Evolutionary conservation across 92 coral and sea anemone species (phyloP).

Genomic region (Blastomussa wellsi): DNA sequence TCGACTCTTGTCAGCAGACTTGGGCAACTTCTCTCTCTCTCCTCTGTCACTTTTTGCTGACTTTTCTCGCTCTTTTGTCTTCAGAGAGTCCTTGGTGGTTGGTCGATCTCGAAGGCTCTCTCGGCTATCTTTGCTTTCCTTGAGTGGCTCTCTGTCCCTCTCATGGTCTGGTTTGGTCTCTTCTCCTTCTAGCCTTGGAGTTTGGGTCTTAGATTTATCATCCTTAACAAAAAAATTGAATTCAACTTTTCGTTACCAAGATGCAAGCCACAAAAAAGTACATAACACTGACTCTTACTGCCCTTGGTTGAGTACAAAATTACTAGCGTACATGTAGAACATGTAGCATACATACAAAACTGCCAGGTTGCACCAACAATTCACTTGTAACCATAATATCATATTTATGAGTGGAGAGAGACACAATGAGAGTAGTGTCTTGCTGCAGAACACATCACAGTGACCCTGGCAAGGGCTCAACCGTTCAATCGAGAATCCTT

Average conservation of each 20-base stretch:
- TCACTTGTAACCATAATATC: too few species aligned
- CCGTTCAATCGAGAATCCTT: too few species aligned
- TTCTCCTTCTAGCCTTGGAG: slow-evolving; percentile 38
- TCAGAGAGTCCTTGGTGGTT: slow-evolving; percentile 54
- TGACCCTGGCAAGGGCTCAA: too few species aligned
- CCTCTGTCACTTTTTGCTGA: slow-evolving; percentile 78
- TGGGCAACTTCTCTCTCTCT: slow-evolving; percentile 57
- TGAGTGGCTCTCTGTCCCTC: slow-evolving; percentile 46
- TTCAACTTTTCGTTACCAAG: background rate
- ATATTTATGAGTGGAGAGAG: too few species aligned
- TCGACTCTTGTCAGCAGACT: slow-evolving; percentile 60
- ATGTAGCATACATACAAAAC: too few species aligned
- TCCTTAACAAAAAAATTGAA: slow-evolving; percentile 16
- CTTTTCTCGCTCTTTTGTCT: slow-evolving; percentile 71
- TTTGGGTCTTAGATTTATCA: slow-evolving; percentile 38
- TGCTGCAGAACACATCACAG: too few species aligned
- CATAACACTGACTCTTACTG: too few species aligned
- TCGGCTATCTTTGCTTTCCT: slow-evolving; percentile 66
- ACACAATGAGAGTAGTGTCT: too few species aligned
- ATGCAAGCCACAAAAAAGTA: background rate
- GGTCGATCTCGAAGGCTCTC: slow-evolving; percentile 68
- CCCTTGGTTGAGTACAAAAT: too few species aligned
- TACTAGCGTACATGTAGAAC: too few species aligned
- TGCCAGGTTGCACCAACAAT: too few species aligned
- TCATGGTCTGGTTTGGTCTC: slow-evolving; percentile 52